Conservation (phyloP, 1,140 invertebrate genomes). For the Lordiphosa clarofinis region DNA sequence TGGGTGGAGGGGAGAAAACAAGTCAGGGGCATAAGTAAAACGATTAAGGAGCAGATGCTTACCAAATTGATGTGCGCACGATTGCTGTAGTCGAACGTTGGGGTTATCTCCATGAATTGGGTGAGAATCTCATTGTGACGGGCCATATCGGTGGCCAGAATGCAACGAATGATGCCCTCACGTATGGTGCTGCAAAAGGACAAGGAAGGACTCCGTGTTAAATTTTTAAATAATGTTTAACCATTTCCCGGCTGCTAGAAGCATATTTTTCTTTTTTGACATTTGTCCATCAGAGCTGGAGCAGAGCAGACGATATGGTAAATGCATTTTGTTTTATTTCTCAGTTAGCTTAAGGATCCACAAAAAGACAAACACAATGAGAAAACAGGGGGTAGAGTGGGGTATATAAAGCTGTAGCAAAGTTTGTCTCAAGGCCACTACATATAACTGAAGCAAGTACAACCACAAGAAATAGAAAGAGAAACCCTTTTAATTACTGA, state of each 20-base stretch:
- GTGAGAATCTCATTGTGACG: conserved; percentile 92
- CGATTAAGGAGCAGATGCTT: no score
- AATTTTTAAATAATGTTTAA: no score
- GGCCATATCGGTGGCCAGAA: conserved; percentile 93
- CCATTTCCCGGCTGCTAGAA: no score
- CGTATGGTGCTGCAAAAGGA: conserved; percentile 81
- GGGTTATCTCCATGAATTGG: conserved; percentile 86
- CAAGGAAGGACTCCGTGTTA: no score
- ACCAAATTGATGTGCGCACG: conserved; percentile 90
- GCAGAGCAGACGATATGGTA: conserved; percentile 37
- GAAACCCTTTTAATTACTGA: no score
- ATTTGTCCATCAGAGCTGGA: not conserved
- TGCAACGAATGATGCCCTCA: conserved; percentile 92
- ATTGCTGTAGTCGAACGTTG: conserved; percentile 88
- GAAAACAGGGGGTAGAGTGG: no score
- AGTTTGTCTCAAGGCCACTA: no score
- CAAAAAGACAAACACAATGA: not conserved
- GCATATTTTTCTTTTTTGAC: no score
- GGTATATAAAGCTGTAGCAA: no score
- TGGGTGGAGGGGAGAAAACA: conserved; percentile 76
- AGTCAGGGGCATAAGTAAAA: no score
- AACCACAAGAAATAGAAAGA: no score
- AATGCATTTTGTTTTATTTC: conserved; percentile 65
- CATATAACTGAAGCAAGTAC: no score
- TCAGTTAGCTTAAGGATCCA: not conserved